Evolutionary conservation across 1,140 invertebrate species (phyloP).

Genomic region (Branchinecta lindahli): DNA sequence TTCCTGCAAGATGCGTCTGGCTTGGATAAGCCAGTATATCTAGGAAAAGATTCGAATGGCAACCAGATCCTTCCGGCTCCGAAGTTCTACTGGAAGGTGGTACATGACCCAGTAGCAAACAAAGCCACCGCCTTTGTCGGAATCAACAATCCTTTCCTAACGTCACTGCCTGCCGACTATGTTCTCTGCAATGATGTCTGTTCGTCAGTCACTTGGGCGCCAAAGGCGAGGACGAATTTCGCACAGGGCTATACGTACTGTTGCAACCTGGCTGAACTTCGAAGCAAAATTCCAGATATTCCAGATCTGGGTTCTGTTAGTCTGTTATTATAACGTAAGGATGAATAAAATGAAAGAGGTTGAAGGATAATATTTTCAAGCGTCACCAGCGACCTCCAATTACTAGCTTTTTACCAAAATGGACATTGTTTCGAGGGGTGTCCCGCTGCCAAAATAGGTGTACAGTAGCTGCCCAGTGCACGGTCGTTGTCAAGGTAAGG

Average conservation of each 20-base stretch:
- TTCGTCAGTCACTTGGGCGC: not conserved
- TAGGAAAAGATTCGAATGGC: conserved; percentile 14
- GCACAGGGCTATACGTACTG: conserved; percentile 45
- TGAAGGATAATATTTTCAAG: no score
- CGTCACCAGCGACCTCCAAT: no score
- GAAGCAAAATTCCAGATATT: conserved; percentile 14
- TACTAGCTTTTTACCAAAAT: no score
- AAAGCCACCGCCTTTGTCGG: conserved; percentile 22
- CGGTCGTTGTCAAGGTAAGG: no score
- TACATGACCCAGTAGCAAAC: conserved; percentile 21
- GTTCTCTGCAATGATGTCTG: conserved; percentile 13
- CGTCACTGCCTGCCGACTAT: not conserved
- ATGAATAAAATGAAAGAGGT: no score
- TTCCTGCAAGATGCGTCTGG: conserved; percentile 17
- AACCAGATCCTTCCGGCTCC: conserved; percentile 19
- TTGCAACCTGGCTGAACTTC: conserved; percentile 29
- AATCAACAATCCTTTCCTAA: conserved; percentile 19
- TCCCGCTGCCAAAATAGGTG: no score
- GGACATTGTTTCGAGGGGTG: no score
- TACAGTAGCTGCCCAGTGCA: no score
- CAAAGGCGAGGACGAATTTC: conserved; percentile 30
- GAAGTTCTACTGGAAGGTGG: conserved; percentile 23
- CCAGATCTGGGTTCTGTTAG: conserved; percentile 12
- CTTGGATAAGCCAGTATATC: conserved; percentile 16
- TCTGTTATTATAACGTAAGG: not conserved